A percentile compares a stretch with the other conserved stretches of the same genome.
Conservation (phyloP, 30 jellyfish, hydroid and myxozoan genomes). For the Pseudorhiza aurosa region DNA sequence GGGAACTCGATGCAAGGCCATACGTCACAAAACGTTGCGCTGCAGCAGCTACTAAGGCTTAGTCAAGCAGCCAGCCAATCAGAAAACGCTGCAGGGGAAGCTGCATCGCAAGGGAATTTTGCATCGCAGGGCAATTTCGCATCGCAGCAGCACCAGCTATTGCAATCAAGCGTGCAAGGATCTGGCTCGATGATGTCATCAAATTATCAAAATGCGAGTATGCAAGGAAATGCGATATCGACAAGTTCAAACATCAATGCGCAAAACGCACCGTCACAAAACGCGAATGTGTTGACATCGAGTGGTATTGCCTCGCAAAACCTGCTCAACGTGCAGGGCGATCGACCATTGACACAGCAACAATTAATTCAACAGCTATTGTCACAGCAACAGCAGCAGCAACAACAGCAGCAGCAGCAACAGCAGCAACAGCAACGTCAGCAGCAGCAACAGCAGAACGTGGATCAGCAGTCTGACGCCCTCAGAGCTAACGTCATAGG, state of each 20-base stretch:
- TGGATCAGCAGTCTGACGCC: conserved; percentile 26
- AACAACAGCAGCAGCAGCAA: conserved; percentile 42
- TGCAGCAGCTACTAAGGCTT: conserved; percentile 46
- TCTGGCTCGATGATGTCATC: not conserved
- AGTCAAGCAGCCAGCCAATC: conserved; percentile 63
- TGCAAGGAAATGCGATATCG: not conserved
- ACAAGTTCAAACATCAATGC: not conserved
- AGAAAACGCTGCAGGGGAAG: not conserved
- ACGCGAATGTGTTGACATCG: not conserved
- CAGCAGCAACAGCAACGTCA: conserved; percentile 13
- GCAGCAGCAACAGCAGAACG: conserved; percentile 42
- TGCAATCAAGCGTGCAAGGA: not conserved
- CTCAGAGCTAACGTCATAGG: conserved; percentile 33
- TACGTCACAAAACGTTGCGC: conserved; percentile 28
- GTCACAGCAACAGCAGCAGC: conserved; percentile 47
- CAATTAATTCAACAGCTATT: not conserved
- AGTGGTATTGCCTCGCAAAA: not conserved
- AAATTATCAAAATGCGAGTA: not conserved
- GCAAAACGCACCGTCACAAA: not conserved
- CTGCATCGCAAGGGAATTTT: conserved; percentile 3
- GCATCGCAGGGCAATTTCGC: not conserved
- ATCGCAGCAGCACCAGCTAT: not conserved
- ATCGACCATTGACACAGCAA: conserved; percentile 13
- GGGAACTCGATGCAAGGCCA: not conserved
- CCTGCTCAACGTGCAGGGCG: not conserved